Conservation (phyloP, 2,888 invertebrate species). For the Campopleginae sp. region DNA sequence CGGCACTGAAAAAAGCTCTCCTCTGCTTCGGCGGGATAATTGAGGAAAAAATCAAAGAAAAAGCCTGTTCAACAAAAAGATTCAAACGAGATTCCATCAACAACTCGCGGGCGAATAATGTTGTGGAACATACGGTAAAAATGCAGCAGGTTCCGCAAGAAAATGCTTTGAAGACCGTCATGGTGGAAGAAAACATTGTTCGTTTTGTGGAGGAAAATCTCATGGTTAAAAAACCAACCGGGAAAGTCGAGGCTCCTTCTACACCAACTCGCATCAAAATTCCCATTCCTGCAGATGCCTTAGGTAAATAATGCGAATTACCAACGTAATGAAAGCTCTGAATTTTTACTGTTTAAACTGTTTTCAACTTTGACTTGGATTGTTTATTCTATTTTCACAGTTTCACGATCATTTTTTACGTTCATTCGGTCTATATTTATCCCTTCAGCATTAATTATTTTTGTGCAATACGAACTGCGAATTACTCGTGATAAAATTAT, state of each 20-base stretch:
- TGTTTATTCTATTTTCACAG: not conserved
- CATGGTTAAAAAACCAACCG: not conserved
- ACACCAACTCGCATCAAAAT: slow-evolving; percentile 41
- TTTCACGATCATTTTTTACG: not conserved
- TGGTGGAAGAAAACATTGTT: not conserved
- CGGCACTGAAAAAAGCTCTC: slow-evolving; percentile 72
- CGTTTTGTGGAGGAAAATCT: slow-evolving; percentile 1
- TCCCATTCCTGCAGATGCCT: slow-evolving; percentile 35
- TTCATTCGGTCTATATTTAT: not conserved
- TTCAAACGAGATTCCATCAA: not conserved
- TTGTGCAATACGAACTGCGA: no score
- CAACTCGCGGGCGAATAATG: slow-evolving; percentile 18
- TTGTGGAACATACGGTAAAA: not conserved
- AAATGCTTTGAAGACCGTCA: slow-evolving; percentile 8
- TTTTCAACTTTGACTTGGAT: not conserved
- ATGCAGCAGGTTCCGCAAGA: not conserved
- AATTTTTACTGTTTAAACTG: not conserved
- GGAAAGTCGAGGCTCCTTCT: not conserved
- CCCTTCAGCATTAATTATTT: not conserved
- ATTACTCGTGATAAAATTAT: not conserved
- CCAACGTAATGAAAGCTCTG: not conserved
- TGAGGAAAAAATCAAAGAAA: slow-evolving; percentile 58
- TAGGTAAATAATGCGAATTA: slow-evolving; percentile 30
- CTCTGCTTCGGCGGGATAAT: slow-evolving; percentile 71
- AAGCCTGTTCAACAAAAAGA: slow-evolving; percentile 1